Evolutionary conservation across 2,888 invertebrate genomes (phyloP).

Genomic region (Amiota minor): DNA sequence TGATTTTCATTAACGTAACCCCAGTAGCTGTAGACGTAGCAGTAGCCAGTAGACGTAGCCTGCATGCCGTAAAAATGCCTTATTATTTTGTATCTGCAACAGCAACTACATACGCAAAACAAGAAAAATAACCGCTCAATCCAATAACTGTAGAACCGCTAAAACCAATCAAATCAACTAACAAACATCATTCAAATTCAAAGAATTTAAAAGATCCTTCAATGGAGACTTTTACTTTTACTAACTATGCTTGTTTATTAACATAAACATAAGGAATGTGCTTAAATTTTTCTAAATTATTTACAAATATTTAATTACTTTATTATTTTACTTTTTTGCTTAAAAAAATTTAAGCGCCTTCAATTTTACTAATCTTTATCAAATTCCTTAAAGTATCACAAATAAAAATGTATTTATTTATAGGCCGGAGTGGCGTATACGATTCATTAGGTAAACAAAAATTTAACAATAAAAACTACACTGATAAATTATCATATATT

Average conservation of each 20-base stretch:
- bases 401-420: slow-evolving; percentile 62
- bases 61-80: background rate
- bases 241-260: slow-evolving; percentile 39
- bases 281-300: no score
- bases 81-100: background rate
- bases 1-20: slow-evolving; percentile 27
- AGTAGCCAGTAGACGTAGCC: slow-evolving; percentile 12
- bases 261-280: slow-evolving; percentile 21
- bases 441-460: slow-evolving; percentile 64
- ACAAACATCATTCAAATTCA: background rate
- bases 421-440: slow-evolving; percentile 59
- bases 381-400: background rate
- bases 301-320: no score
- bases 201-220: no score
- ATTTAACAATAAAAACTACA: background rate
- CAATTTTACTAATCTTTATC: no score
- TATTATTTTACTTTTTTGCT: no score
- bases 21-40: slow-evolving; percentile 5
- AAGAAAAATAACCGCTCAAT: background rate
- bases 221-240: slow-evolving; percentile 30
- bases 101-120: background rate
- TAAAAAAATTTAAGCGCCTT: no score
- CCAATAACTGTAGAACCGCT: no score
- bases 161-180: background rate
- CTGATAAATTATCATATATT: background rate